Percentiles rank a stretch among this genome's conserved stretches.
Conservation (phyloP, 2,888 invertebrate species). For the Sinodicranocentrus sp. region DNA sequence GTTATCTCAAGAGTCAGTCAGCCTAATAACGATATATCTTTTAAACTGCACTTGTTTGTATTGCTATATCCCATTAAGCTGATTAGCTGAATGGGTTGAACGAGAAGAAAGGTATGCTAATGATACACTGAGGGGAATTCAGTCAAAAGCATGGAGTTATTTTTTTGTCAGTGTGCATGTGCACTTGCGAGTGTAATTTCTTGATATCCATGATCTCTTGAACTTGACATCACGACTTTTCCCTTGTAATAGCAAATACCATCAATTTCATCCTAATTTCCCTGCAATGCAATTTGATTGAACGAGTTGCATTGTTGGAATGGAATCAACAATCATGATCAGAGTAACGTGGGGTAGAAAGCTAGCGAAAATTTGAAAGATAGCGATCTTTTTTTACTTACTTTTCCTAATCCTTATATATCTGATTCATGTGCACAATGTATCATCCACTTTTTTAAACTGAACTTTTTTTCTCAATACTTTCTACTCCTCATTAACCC, state of each 20-base stretch:
- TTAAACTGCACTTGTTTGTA: no score
- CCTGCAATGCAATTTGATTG: no score
- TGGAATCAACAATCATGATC: slow-evolving; percentile 26
- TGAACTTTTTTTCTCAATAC: no score
- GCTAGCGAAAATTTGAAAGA: slow-evolving; percentile 31
- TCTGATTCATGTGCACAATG: slow-evolving; percentile 23
- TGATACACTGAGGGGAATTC: background rate
- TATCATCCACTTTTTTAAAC: background rate
- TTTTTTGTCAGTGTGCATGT: slow-evolving; percentile 9
- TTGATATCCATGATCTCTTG: slow-evolving; percentile 58
- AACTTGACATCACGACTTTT: slow-evolving; percentile 63
- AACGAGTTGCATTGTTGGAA: slow-evolving; percentile 13
- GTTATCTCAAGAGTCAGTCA: no score
- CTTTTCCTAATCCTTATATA: slow-evolving; percentile 12
- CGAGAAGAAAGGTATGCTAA: slow-evolving; percentile 1
- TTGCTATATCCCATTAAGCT: background rate
- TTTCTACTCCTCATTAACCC: slow-evolving; percentile 47
- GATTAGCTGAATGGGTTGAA: background rate
- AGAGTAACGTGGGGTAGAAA: slow-evolving; percentile 50
- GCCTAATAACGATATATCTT: no score
- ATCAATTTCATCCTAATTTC: slow-evolving; percentile 1
- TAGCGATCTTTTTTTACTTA: slow-evolving; percentile 2
- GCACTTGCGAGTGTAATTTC: slow-evolving; percentile 6
- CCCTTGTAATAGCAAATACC: background rate
- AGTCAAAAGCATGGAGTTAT: no score